Evolutionary conservation across 2,113 vertebrate species (phyloP).

Genomic region (Ctenomys sociabilis): DNA sequence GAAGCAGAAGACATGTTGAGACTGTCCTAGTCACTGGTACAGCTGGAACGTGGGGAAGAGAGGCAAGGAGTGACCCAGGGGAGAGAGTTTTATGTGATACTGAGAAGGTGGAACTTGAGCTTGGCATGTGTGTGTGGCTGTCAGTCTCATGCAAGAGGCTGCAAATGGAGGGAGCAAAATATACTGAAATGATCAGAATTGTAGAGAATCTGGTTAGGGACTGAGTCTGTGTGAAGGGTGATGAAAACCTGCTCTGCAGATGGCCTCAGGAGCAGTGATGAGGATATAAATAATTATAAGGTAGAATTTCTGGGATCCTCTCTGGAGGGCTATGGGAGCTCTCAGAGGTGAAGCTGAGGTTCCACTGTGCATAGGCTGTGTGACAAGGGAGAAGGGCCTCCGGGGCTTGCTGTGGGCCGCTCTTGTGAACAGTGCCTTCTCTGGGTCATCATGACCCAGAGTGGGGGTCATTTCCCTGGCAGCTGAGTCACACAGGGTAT

Average conservation of each 20-base stretch:
- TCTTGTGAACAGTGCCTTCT: background rate
- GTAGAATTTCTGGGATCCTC: background rate
- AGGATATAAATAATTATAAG: background rate
- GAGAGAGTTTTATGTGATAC: background rate
- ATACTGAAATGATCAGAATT: background rate
- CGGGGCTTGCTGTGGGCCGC: background rate
- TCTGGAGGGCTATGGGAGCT: background rate
- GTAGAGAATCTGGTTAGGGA: background rate
- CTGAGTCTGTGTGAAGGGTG: background rate
- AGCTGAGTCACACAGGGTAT: background rate
- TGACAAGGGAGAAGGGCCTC: background rate
- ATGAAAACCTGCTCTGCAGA: background rate
- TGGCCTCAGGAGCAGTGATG: conserved; percentile 11
- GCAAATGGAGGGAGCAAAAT: background rate
- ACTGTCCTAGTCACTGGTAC: conserved; percentile 13
- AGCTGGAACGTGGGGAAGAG: conserved; percentile 34
- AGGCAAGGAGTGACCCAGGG: background rate
- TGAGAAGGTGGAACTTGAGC: background rate
- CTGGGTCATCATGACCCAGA: background rate
- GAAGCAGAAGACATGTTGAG: background rate
- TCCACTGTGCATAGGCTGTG: background rate
- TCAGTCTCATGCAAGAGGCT: background rate
- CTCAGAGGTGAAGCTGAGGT: background rate
- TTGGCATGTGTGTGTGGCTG: background rate
- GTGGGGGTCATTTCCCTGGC: background rate